Conservation (phyloP, 2,113 vertebrate species). For the Oreotragus oreotragus region DNA sequence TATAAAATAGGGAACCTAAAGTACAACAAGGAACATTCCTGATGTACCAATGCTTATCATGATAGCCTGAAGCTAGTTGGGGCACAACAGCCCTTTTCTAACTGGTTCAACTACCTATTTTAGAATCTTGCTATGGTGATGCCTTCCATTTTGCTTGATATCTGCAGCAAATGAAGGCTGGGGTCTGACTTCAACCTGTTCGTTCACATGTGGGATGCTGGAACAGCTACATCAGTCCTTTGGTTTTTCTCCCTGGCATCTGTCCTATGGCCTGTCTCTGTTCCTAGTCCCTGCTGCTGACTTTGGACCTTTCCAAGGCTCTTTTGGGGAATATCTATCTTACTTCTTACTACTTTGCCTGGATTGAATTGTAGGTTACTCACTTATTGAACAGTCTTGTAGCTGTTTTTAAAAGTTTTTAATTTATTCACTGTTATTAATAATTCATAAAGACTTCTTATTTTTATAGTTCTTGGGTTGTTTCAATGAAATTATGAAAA, state of each 20-base stretch:
- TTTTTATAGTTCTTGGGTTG: background rate
- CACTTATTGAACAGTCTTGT: background rate
- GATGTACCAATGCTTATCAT: background rate
- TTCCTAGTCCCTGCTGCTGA: background rate
- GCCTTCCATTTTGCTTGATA: background rate
- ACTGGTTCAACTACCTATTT: background rate
- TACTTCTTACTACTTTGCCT: background rate
- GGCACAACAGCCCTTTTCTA: background rate
- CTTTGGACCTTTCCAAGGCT: background rate
- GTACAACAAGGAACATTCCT: background rate
- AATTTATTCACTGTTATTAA: background rate
- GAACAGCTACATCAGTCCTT: background rate
- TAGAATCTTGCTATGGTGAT: background rate
- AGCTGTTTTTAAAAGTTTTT: background rate
- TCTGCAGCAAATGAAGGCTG: background rate
- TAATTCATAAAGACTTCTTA: background rate
- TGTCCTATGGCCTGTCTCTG: background rate
- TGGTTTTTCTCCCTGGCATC: background rate
- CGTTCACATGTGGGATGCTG: background rate
- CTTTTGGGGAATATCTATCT: background rate
- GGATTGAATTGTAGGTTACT: background rate
- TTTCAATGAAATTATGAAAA: conserved; percentile 22
- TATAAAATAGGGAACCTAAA: background rate
- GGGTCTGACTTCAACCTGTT: background rate
- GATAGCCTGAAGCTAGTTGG: background rate